These are phyloP conservation scores for Ictalurus punctatus DNA, from an alignment of 2,113 vertebrate species.

Conservation along the genomic window DNA sequence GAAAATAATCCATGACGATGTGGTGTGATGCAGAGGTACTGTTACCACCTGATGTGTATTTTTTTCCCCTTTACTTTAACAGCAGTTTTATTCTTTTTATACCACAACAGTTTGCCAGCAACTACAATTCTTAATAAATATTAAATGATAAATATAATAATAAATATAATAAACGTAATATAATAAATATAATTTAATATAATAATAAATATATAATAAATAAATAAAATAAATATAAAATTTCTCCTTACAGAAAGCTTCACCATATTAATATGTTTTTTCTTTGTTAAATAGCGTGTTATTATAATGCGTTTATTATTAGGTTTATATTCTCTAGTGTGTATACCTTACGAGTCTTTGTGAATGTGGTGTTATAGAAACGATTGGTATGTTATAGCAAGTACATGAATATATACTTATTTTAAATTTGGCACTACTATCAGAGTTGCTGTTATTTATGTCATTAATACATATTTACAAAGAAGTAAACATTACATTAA, in stretches of 20 bases:
- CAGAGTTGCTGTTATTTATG: not conserved
- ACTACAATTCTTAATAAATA: not conserved
- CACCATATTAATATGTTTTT: not conserved
- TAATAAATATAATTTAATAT: no score
- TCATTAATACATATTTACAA: not conserved
- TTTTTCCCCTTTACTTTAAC: not conserved
- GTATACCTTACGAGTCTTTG: not conserved
- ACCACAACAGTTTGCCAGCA: not conserved
- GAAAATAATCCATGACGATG: not conserved
- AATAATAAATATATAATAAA: no score
- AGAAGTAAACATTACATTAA: not conserved
- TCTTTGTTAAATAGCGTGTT: not conserved
- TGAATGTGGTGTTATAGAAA: not conserved
- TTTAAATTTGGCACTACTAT: not conserved
- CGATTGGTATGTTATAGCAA: not conserved
- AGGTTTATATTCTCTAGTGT: not conserved
- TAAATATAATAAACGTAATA: no score
- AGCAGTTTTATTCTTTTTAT: not conserved
- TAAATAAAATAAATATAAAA: no score
- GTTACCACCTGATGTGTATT: not conserved
- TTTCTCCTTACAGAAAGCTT: not conserved
- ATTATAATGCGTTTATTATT: not conserved
- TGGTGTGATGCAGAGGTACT: not conserved
- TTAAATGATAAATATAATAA: not conserved
- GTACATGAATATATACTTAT: not conserved